A percentile compares a stretch with the other conserved stretches of the same genome.
phyloP scores from a whole-genome alignment of 2,797 vertebrate species.

The Dallia pectoralis region DNA sequence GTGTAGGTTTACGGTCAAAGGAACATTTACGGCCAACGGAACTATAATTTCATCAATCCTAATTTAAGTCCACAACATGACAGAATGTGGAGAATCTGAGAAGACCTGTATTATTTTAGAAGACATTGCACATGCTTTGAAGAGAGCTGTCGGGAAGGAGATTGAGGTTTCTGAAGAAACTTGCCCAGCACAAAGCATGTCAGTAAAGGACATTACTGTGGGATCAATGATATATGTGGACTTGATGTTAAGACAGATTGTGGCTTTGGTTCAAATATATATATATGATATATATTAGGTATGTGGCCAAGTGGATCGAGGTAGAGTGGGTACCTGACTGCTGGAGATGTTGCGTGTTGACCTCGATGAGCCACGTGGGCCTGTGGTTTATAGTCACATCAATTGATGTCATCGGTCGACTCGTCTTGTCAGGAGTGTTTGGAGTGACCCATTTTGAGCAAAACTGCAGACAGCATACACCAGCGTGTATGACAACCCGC shows the following conservation, averaged over 20 bases:
- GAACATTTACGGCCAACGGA: no score
- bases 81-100: no score
- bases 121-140: no score
- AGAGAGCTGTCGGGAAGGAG: no score
- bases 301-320: background rate
- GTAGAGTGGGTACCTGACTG: background rate
- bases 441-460: background rate
- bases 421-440: background rate
- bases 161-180: background rate
- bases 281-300: no score
- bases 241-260: background rate
- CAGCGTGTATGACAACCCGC: background rate
- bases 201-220: background rate
- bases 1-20: no score
- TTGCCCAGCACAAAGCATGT: background rate
- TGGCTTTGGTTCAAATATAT: background rate
- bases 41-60: no score
- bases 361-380: background rate
- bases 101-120: no score
- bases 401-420: background rate
- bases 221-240: background rate
- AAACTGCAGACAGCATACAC: background rate
- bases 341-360: background rate
- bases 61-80: no score
- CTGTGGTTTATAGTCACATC: background rate